Conservation (phyloP, 1,140 invertebrate genomes). For the Nasonia giraulti region DNA sequence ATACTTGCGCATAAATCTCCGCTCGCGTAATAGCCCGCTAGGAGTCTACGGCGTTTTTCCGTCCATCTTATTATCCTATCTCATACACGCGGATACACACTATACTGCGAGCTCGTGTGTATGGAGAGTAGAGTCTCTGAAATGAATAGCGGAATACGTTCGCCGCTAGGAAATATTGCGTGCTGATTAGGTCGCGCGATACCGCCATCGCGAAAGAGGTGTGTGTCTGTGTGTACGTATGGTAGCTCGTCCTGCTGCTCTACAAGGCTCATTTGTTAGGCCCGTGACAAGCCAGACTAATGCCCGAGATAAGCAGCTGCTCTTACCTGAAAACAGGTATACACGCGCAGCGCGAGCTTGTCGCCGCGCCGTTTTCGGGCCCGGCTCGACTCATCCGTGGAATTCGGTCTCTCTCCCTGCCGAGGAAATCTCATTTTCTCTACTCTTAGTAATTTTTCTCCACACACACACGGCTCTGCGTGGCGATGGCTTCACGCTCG, state of each 20-base stretch:
- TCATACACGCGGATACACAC: not conserved
- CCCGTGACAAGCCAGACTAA: slow-evolving; percentile 61
- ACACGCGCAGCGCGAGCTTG: slow-evolving; percentile 32
- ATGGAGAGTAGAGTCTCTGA: not conserved
- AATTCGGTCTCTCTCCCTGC: not conserved
- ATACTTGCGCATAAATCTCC: slow-evolving; percentile 26
- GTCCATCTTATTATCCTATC: not conserved
- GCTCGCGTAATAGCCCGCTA: not conserved
- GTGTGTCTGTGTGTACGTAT: not conserved
- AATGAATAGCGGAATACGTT: slow-evolving; percentile 5
- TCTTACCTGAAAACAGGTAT: slow-evolving; percentile 57
- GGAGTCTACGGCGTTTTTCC: no score
- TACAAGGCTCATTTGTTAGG: slow-evolving; percentile 61
- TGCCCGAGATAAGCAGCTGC: slow-evolving; percentile 59
- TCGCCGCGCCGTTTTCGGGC: no score
- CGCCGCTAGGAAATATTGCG: slow-evolving; percentile 26
- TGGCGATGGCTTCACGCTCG: slow-evolving; percentile 1
- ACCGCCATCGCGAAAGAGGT: not conserved
- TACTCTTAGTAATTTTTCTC: slow-evolving; percentile 19
- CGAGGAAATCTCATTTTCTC: slow-evolving; percentile 25
- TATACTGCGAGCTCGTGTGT: no score
- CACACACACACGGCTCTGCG: no score
- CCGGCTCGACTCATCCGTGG: not conserved
- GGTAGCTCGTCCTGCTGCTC: slow-evolving; percentile 34
- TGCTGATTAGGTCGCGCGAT: slow-evolving; percentile 36